These are phyloP conservation scores for Huso huso DNA, from an alignment of 2,797 vertebrate genomes.

Conservation along the genomic window DNA sequence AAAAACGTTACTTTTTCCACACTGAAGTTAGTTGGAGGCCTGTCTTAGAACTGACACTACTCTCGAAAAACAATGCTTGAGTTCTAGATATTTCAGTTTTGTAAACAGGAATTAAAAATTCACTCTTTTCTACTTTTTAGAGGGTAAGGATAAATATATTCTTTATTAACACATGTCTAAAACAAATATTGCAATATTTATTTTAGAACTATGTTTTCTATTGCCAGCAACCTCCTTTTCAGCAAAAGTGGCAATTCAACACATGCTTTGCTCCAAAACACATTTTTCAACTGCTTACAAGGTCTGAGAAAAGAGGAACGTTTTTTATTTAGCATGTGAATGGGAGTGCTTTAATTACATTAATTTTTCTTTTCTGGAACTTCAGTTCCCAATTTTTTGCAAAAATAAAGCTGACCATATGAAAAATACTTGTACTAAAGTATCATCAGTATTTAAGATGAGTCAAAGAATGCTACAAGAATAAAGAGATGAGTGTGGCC, in stretches of 20 bases:
- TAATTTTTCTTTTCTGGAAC: slow-evolving; percentile 17
- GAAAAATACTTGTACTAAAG: slow-evolving; percentile 10
- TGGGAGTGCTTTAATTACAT: slow-evolving; percentile 9
- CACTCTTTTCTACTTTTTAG: slow-evolving; percentile 13
- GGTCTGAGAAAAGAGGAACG: too few species aligned
- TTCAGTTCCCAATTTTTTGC: slow-evolving; percentile 15
- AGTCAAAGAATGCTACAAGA: neutral
- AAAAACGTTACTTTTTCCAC: slow-evolving; percentile 52
- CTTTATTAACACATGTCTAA: too few species aligned
- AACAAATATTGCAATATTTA: too few species aligned
- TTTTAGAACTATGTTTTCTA: too few species aligned
- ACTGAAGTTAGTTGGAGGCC: slow-evolving; percentile 41
- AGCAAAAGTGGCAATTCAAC: too few species aligned
- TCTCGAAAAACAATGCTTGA: slow-evolving; percentile 31
- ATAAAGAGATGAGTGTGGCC: neutral
- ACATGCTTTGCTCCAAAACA: too few species aligned
- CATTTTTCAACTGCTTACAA: too few species aligned
- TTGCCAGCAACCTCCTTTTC: too few species aligned
- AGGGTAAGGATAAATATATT: neutral
- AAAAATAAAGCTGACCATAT: slow-evolving; percentile 28
- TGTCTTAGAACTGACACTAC: slow-evolving; percentile 39
- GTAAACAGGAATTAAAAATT: slow-evolving; percentile 26
- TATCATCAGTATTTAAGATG: neutral
- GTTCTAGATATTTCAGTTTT: slow-evolving; percentile 34
- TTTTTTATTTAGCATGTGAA: slow-evolving; percentile 29